Evolutionary conservation across 2,797 vertebrate genomes (phyloP), one percentile per base, ranked within the genome.

Genomic region (Bryconaethiops microstoma): DNA sequence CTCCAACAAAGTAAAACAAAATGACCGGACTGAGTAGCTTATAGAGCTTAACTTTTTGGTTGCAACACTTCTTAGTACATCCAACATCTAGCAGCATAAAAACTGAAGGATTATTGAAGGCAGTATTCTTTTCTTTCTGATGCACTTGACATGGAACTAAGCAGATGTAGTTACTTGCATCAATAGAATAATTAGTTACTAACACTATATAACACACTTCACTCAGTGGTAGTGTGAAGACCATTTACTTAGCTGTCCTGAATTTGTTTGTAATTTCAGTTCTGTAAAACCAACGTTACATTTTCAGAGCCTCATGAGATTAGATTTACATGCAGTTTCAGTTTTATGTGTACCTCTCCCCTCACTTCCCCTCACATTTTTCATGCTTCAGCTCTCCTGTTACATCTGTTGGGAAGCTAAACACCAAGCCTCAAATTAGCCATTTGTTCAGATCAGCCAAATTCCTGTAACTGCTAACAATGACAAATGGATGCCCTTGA

Each of bases 401-500:
- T 50, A 83, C 69, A 84, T 80, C 83, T 71, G 69, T 63, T 80
- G 42, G 54, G 40, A 69, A 52, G 39, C 40, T 35, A 5, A 65
- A 57, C 16, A 25, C 76, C 42, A 9, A 19, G 55, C 17, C 21
- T 57, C 10, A 54, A 54, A 64, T 40, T 14, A 62, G 57, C 14
- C 2, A 12, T 74, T 25, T 74, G 19, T 4, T 57, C 13, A 65
- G 54, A 55, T 25, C 23, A 67, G 35, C 70, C 29, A 4, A 54
- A 52, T 68, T 19, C 55, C 40, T 67, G 45, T 50, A 17, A 14
- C 4, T 12, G 6, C 67, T 17, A 19, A 3, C 35, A 39, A 6
- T 40, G n/a, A 25, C 23, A 62, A 14, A 89, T 91, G 6, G 86
- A 88, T 21, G 79, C 80, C 83, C 52, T 76, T 89, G 89, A 89